Percentiles rank a stretch among this genome's conserved stretches.
These are phyloP conservation scores for Darevskia nairensis DNA, from an alignment of 2,797 vertebrate species.

Conservation along the genomic window DNA sequence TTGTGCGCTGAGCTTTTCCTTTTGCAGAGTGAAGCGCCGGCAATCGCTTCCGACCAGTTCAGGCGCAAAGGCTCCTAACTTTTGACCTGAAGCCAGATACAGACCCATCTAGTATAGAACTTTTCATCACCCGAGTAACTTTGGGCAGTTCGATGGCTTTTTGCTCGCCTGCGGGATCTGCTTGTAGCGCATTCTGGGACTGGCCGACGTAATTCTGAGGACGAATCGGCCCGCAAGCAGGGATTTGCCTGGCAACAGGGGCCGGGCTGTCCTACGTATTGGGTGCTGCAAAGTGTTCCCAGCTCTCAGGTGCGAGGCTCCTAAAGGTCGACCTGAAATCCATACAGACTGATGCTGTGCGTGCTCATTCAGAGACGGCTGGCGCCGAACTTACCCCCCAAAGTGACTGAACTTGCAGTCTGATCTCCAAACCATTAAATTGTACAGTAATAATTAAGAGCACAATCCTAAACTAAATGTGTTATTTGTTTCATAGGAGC, in stretches of 20 bases:
- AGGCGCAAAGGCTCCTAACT: conserved; percentile 44
- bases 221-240: neutral
- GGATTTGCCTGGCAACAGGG: neutral
- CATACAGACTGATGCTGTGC: neutral
- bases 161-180: conserved; percentile 53
- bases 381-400: too few relatives aligned
- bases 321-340: neutral
- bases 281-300: neutral
- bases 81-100: neutral
- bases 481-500: too few relatives aligned
- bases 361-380: too few relatives aligned
- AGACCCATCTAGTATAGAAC: conserved; percentile 43
- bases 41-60: neutral
- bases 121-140: conserved; percentile 52
- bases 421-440: neutral
- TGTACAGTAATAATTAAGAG: neutral
- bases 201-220: neutral
- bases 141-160: conserved; percentile 59
- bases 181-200: conserved; percentile 32
- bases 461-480: too few relatives aligned
- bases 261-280: neutral
- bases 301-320: neutral
- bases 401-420: neutral
- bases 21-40: neutral
- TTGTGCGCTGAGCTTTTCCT: neutral